phyloP scores from a whole-genome alignment of 2,888 invertebrate genomes.

The Tetramorium bicarinatum region DNA sequence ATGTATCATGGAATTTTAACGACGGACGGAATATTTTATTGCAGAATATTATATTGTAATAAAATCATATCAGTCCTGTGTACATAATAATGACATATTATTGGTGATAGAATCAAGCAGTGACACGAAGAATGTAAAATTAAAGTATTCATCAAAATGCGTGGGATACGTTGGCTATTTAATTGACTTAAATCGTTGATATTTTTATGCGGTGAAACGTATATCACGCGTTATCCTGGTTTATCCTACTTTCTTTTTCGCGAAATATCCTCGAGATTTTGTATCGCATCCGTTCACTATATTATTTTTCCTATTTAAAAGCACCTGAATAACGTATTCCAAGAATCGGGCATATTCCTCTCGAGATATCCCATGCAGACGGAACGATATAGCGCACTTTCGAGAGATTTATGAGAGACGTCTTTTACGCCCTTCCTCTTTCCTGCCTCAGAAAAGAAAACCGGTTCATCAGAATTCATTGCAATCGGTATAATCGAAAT shows the following conservation, averaged over 20 bases:
- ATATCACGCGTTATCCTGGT: background rate
- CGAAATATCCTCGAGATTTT: background rate
- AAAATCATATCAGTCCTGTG: constrained; percentile 15
- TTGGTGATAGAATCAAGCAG: background rate
- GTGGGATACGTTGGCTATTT: background rate
- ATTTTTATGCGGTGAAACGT: background rate
- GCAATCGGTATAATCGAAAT: constrained; percentile 64
- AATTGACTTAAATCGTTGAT: background rate
- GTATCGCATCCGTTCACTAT: background rate
- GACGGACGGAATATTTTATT: constrained; percentile 24
- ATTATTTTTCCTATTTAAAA: constrained; percentile 29
- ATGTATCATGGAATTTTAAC: background rate
- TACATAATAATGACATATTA: constrained; percentile 12
- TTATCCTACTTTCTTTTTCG: background rate
- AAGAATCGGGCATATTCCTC: constrained; percentile 26
- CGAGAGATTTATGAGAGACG: constrained; percentile 45
- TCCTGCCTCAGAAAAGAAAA: constrained; percentile 28
- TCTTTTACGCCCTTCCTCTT: constrained; percentile 7
- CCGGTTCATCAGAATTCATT: constrained; percentile 49
- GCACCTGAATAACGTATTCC: constrained; percentile 18
- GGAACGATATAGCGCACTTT: constrained; percentile 26
- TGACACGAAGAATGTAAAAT: constrained; percentile 16
- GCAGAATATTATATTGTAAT: background rate
- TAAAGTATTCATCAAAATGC: constrained; percentile 8
- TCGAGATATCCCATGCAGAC: constrained; percentile 6